Evolutionary conservation across 2,888 invertebrate species (phyloP), one percentile per base, ranked within the genome.

Genomic region (Oeneis ivallda): DNA sequence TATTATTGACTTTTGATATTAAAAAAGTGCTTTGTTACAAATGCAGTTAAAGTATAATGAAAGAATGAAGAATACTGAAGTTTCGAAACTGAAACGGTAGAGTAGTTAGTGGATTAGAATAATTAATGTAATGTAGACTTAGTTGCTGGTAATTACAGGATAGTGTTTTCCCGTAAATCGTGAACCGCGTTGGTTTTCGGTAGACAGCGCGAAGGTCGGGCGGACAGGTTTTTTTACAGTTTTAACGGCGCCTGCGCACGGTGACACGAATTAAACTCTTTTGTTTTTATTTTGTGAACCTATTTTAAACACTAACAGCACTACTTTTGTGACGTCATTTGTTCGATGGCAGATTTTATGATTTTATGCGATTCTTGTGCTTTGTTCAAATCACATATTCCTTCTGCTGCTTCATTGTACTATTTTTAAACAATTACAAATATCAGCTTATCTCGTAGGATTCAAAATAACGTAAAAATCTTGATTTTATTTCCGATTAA

Each of bases 221-320:
- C 72, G 74, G 85, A 87, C 88, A 79, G 85, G 89, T 90, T 89
- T 83, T 70, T 89, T 89, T 89, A 90, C 89, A 89, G 89, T 89
- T 90, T 85, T 88, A 91, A 90, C 90, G 90, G 87, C 83, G 83
- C 80, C 73, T 75, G 77, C 81, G 79, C 73, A 75, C 76, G 75
- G 64, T 67, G 72, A 62, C 70, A 71, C 70, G 26, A 63, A 71
- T 72, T 66, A 65, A 66, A 63, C 60, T 67, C 65, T 71, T 68
- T 71, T 65, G 64, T 72, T 69, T 52, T 66, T 66, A 59, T 65
- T 61, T 65, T 64, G 61, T 69, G 68, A 26, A 63, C 50, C 57
- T 64, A 68, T 13, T 26, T 50, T 26, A 13, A 50, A 50, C 19
- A 13, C 11, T 13, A 50, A 50, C 19, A 26, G 26, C 34, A 9